Evolutionary conservation across 2,888 invertebrate genomes (phyloP).

Genomic region (Sarcophaga rosellei): DNA sequence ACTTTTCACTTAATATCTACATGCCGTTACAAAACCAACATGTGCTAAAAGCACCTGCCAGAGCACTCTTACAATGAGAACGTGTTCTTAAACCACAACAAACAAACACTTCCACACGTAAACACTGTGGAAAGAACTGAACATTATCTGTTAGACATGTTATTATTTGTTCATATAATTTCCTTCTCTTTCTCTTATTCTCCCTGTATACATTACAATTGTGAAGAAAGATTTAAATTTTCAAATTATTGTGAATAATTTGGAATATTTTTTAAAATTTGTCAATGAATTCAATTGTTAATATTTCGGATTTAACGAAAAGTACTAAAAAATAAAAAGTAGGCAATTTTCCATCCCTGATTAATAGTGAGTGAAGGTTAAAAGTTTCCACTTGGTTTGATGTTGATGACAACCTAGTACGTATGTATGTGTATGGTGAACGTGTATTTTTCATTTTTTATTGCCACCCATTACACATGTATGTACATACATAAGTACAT

Average conservation of each 20-base stretch:
- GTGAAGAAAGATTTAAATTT: too few species aligned
- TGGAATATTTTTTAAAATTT: too few species aligned
- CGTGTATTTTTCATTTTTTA: neutral
- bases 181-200: too few species aligned
- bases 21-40: neutral
- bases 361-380: neutral
- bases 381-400: slow-evolving; percentile 39
- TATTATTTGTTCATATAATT: too few species aligned
- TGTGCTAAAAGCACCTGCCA: slow-evolving; percentile 48
- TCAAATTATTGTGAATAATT: too few species aligned
- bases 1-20: neutral
- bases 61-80: neutral
- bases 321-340: too few species aligned
- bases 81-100: slow-evolving; percentile 24
- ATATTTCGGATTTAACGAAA: too few species aligned
- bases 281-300: too few species aligned
- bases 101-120: neutral
- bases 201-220: too few species aligned
- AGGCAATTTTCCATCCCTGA: neutral
- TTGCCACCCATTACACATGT: neutral
- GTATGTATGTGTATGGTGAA: too few species aligned
- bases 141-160: too few species aligned
- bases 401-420: slow-evolving; percentile 52
- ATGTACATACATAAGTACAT: neutral
- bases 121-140: neutral